These are phyloP conservation scores for Drosophila ficusphila DNA, from an alignment of 1,140 invertebrate genomes.

Conservation along the genomic window DNA sequence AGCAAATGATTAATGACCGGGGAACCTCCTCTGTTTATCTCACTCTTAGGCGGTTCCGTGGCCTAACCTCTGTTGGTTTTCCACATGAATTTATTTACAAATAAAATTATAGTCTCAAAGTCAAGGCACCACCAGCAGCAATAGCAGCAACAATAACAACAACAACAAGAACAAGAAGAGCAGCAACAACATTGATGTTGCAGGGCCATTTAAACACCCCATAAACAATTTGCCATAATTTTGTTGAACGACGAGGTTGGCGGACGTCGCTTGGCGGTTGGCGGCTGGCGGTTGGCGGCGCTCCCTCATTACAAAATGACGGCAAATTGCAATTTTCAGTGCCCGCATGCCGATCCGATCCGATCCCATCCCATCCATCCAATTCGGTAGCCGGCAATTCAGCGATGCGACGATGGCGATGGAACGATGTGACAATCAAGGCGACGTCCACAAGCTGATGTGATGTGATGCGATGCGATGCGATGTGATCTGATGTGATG, in stretches of 20 bases:
- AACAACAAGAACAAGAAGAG: background rate
- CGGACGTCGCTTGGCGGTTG: conserved; percentile 22
- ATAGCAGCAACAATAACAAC: conserved; percentile 15
- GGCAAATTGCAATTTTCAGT: conserved; percentile 81
- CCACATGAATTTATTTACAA: conserved; percentile 80
- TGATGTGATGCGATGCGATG: conserved; percentile 68
- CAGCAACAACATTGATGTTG: conserved; percentile 7
- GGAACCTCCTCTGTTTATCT: conserved; percentile 39
- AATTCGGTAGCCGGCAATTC: conserved; percentile 46
- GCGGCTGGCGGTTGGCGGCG: conserved; percentile 32
- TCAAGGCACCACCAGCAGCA: conserved; percentile 25
- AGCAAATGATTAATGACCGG: conserved; percentile 52
- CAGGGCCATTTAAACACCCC: conserved; percentile 76
- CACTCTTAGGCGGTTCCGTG: conserved; percentile 37
- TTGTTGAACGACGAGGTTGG: conserved; percentile 54
- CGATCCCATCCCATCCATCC: conserved; percentile 23
- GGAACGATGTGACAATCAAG: conserved; percentile 76
- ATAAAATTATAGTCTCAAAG: conserved; percentile 78
- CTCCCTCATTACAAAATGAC: conserved; percentile 82
- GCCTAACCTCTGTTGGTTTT: conserved; percentile 68
- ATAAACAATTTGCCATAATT: conserved; percentile 82
- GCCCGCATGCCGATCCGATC: conserved; percentile 69
- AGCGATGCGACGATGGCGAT: conserved; percentile 30
- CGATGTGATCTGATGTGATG: conserved; percentile 82
- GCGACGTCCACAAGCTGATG: conserved; percentile 75